phyloP scores from a whole-genome alignment of 92 coral and sea anemone genomes.

The Porites evermanni region DNA sequence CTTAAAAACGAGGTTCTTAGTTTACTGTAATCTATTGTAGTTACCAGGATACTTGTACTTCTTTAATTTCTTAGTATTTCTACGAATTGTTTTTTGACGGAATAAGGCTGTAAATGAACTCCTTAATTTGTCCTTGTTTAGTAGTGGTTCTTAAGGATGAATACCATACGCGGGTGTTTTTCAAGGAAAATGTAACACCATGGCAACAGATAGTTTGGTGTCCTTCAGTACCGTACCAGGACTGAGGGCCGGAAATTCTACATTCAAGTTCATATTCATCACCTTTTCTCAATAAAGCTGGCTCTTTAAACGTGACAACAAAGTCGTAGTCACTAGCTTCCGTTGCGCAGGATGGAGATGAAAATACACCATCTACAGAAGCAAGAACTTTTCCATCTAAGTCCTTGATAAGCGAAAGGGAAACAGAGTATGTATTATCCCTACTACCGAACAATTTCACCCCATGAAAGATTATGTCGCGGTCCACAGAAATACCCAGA shows the following conservation, averaged over 20 bases:
- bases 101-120: neutral
- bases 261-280: neutral
- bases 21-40: no score
- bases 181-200: neutral
- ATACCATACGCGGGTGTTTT: neutral
- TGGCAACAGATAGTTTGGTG: neutral
- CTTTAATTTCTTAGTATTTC: no score
- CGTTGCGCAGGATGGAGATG: neutral
- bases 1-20: no score
- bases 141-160: neutral
- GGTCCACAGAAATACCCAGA: neutral
- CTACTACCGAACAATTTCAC: conserved; percentile 1
- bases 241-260: neutral
- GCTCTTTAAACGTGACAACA: neutral
- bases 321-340: neutral
- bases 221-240: conserved; percentile 4
- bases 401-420: neutral
- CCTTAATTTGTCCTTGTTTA: neutral
- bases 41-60: no score
- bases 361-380: neutral
- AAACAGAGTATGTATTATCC: neutral
- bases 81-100: neutral
- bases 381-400: neutral
- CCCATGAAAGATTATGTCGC: neutral
- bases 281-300: neutral